Percentiles rank a stretch among this genome's conserved stretches.
phyloP scores from a whole-genome alignment of 2,888 invertebrate genomes.

The Coelopa pilipes region DNA sequence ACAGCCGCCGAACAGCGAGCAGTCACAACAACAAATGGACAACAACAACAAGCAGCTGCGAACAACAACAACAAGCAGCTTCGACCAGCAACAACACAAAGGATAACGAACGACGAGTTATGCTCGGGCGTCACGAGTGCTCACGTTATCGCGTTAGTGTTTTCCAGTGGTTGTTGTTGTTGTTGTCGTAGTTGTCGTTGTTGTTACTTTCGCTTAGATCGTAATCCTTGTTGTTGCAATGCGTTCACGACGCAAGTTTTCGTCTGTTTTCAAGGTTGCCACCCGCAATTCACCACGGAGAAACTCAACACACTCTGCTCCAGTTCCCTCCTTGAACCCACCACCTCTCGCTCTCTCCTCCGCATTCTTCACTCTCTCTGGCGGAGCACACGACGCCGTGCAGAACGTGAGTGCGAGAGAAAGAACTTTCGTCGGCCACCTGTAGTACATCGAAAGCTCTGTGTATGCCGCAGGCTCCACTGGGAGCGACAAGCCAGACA shows the following conservation, averaged over 20 bases:
- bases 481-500: too few relatives aligned
- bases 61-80: too few relatives aligned
- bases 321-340: too few relatives aligned
- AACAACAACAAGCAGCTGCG: neutral
- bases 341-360: neutral
- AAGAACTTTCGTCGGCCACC: conserved; percentile 14
- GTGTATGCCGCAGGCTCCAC: neutral
- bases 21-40: neutral
- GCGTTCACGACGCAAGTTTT: neutral
- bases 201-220: too few relatives aligned
- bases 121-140: conserved; percentile 19
- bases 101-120: conserved; percentile 11
- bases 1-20: neutral
- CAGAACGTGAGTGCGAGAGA: neutral
- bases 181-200: neutral
- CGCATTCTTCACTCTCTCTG: neutral
- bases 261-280: conserved; percentile 22
- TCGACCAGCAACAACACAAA: neutral
- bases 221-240: too few relatives aligned
- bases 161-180: conserved; percentile 15
- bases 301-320: neutral
- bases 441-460: conserved; percentile 28
- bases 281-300: conserved; percentile 4
- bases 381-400: neutral
- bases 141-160: conserved; percentile 6